These are phyloP conservation scores for Adelosebastes latens DNA, from an alignment of 2,797 vertebrate genomes.

Conservation along the genomic window DNA sequence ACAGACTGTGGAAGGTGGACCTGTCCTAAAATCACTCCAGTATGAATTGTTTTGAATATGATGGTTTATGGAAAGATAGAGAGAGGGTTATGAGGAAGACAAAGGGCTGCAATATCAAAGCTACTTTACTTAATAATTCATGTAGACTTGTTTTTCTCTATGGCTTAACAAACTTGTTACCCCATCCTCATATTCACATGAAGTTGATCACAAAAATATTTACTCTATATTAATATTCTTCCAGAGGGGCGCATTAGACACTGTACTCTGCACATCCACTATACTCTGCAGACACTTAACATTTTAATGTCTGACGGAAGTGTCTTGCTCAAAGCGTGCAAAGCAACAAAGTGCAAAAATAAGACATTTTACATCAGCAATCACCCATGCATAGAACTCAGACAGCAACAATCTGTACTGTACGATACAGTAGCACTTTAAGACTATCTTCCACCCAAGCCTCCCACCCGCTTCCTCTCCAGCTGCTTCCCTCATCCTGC, in stretches of 20 bases:
- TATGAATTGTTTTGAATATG: background rate
- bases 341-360: background rate
- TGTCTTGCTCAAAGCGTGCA: background rate
- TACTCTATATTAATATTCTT: background rate
- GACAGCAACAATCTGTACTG: background rate
- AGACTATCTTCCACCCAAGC: background rate
- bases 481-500: slow-evolving; percentile 11
- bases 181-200: background rate
- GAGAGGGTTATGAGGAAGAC: background rate
- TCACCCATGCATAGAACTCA: background rate
- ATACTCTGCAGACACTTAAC: background rate
- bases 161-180: background rate
- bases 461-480: slow-evolving; percentile 23
- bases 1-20: background rate
- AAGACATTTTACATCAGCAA: background rate
- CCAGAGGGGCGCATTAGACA: background rate
- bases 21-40: background rate
- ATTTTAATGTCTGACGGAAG: background rate
- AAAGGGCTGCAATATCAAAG: background rate
- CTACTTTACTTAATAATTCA: background rate
- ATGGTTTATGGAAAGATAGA: background rate
- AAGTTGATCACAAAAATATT: background rate
- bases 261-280: too few species aligned
- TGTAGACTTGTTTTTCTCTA: background rate
- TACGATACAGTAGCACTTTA: slow-evolving; percentile 26